Base-by-base conservation (phyloP, 2,113 vertebrate genomes). In the Neodontobutis hainanensis region DNA sequence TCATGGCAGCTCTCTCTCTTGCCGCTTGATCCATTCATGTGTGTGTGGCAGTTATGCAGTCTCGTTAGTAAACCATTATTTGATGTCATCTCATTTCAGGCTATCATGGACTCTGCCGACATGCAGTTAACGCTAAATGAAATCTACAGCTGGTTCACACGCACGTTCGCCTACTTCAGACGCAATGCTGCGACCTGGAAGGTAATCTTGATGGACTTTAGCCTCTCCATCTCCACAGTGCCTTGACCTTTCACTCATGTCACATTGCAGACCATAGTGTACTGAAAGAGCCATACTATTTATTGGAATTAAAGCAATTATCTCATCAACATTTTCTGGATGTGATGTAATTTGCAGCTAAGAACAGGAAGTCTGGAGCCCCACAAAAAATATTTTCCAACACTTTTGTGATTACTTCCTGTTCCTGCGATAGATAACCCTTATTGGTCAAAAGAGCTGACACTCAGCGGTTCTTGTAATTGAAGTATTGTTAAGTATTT, bases 131-230 rank as follows among this genome's bases (percentile, higher is more conserved):
- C 97, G 84, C 96, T 99, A 92, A 99, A 99, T 93, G 97, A 99
- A 96, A 99, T 99, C 95, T 99, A 99, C 95, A 99, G 96, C 96
- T 99, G 97, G 97, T 99, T 99, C 95, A 99, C 97, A 61, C 95
- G 96, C 93, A 99, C 97, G 73, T 99, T 99, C 84, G 97, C 97
- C 91, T 99, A 99, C 94, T 99, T 99, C 94, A 94, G 97, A 93
- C 96, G 97, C 90, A 99, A 99, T 78, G 97, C 97, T 49, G 97
- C 97, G 83, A 99, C 97, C 91, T 99, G 97, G 97, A 99, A 99
- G 97, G 97, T 97, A 96, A 94, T 90, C 88, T 78, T 81, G 83
- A 69, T 15, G 81, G 46, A 55, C 43, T 27, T 45, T 8, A 27
- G 15, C 45, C 45, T 36, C 3, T 27, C 19, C 35, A 10, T 44